phyloP scores from a whole-genome alignment of 2,113 vertebrate species.

The Perca flavescens region DNA sequence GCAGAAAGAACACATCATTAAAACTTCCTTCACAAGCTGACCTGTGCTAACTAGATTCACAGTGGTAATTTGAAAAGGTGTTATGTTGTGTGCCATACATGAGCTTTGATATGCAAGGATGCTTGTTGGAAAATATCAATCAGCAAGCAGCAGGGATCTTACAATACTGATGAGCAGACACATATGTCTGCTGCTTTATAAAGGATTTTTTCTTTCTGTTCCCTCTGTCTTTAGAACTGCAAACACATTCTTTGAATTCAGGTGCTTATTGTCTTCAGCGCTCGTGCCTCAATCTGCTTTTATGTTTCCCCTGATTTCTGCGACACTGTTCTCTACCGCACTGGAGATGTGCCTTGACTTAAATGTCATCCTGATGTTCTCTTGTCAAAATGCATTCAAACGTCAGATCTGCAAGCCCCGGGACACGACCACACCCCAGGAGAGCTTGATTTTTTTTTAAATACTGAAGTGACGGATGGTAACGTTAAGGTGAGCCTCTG shows the following conservation, averaged over 20 bases:
- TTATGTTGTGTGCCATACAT: not conserved
- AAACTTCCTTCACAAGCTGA: not conserved
- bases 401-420: not conserved
- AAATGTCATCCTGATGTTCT: not conserved
- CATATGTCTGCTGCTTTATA: not conserved
- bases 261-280: not conserved
- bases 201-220: slow-evolving; percentile 3
- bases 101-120: slow-evolving; percentile 11
- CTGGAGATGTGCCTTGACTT: slow-evolving; percentile 1
- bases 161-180: not conserved
- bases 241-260: slow-evolving; percentile 23
- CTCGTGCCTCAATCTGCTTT: not conserved
- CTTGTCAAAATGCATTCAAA: not conserved
- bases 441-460: slow-evolving; percentile 12
- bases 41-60: not conserved
- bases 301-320: not conserved
- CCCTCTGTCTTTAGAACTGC: not conserved
- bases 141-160: not conserved
- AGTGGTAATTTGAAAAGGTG: not conserved
- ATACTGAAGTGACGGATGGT: slow-evolving; percentile 10
- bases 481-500: slow-evolving; percentile 14
- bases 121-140: slow-evolving; percentile 2
- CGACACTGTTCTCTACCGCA: not conserved
- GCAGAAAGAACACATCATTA: not conserved
- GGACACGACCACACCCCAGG: not conserved